Evolutionary conservation across 2,797 vertebrate species (phyloP), one percentile per base, ranked within the genome.

Genomic region (Ctenopoma multispine): DNA sequence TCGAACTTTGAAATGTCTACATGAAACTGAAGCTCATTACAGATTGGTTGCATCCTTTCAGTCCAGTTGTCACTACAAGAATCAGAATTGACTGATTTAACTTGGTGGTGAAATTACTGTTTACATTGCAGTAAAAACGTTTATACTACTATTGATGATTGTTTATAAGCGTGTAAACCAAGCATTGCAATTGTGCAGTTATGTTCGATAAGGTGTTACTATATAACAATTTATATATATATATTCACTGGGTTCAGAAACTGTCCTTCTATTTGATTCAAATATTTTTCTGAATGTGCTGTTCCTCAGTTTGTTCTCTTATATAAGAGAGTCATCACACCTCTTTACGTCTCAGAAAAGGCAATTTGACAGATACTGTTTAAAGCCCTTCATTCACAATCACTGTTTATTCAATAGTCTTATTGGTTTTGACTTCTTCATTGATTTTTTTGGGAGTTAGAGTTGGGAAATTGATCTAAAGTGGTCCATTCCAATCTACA

Each of bases 371-470:
- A 31, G 15, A 11, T 29, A 4, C 64, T 1, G 17, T 40, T 66
- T 46, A 13, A 49, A 31, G 1, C 40, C 14, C 24, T 7, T 69
- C 13, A 14, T 40, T 53, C 5, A 3, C 18, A 7, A 38, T 79
- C 60, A 21, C 3, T 11, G 43, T 44, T 46, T 13, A 60, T 61
- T 72, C 46, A 43, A 64, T 50, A n/a, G 23, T 29, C 14, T 56
- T 11, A 63, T 47, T 9, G 20, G 12, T 59, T 58, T 67, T 54
- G 49, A 27, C 48, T 56, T 68, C 27, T 12, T 20, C 18, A 70
- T 81, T 71, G 62, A 83, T 79, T 76, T 54, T 70, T 12, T 55
- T n/a, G 23, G 7, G 18, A 1, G 9, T 6, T 43, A 23, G 38
- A 56, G 17, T 48, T 15, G 31, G 46, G 60, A 69, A 58, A 8